Evolutionary conservation across 2,113 vertebrate genomes (phyloP), one percentile per base, ranked within the genome.

Genomic region (Macquaria australasica): DNA sequence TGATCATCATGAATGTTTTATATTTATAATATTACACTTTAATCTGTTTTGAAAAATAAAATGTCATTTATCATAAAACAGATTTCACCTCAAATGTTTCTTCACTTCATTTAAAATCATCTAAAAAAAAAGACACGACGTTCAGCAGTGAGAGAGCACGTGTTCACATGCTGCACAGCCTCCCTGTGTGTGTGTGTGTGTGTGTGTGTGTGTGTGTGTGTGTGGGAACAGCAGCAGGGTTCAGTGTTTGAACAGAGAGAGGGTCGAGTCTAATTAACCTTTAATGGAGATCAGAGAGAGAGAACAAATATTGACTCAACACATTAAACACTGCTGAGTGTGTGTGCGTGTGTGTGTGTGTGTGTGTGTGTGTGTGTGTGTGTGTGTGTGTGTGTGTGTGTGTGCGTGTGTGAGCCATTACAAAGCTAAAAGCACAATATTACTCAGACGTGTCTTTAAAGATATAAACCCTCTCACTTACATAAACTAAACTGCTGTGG

Each of bases 251-350:
- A 56, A 78, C 66, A 87, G 62, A 25, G 60, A 41, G 51, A 43
- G 25, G 50, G 71, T 56, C 1, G 21, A 82, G 69, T 81, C 67
- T 80, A 69, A 93, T 86, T 25, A 77, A 75, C 68, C 72, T 80
- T 85, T 88, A 89, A 91, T 91, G 91, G 91, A 92, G 74, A 74
- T 39, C 39, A 87, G 66, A 67, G 79, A 78, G 77, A 51, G 62
- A 56, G 75, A 86, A 58, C 69, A 88, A 90, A 90, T 60, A 75
- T 83, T 88, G 79, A 83, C 64, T 51, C 23, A 59, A 66, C 66
- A 20, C 83, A 64, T 75, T 74, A 76, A 72, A 53, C 73, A 74
- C 60, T 21, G 41, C 34, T 50, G 41, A 15, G 60, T 23, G 76
- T 16, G 68, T 16, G 62, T 16, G 68, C 45, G 63, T 45, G 55